Conservation (phyloP, 2,888 invertebrate species). For the Allophyes oxyacanthae region DNA sequence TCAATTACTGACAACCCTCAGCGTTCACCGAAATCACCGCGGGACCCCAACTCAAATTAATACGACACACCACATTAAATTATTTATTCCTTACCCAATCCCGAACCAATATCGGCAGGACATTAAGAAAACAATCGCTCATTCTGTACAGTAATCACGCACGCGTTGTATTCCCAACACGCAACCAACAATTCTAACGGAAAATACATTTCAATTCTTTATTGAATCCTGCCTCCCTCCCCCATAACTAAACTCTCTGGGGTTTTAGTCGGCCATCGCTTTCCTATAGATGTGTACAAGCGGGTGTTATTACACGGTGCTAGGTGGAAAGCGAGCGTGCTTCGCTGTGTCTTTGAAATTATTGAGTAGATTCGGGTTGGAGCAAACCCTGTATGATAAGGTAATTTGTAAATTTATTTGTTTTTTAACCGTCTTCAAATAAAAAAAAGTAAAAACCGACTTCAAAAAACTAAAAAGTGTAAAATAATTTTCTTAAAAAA, state of each 20-base stretch:
- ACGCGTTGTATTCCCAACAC: conserved; percentile 67
- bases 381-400: conserved; percentile 26
- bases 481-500: too few species aligned
- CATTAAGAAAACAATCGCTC: conserved; percentile 63
- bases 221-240: conserved; percentile 69
- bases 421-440: too few species aligned
- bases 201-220: conserved; percentile 80
- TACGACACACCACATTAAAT: conserved; percentile 49
- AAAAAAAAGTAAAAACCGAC: too few species aligned
- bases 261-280: conserved; percentile 56
- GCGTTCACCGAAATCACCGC: conserved; percentile 1
- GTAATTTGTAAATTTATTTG: conserved; percentile 4
- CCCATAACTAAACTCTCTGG: conserved; percentile 69
- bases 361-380: conserved; percentile 35
- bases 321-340: conserved; percentile 34
- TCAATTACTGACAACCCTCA: conserved; percentile 19
- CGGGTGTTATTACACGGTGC: conserved; percentile 26
- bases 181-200: conserved; percentile 71
- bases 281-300: conserved; percentile 37
- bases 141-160: conserved; percentile 66
- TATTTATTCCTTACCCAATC: conserved; percentile 50
- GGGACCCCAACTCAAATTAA: conserved; percentile 46
- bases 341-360: conserved; percentile 39
- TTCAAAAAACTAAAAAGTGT: too few species aligned
- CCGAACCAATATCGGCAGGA: conserved; percentile 41